A percentile compares a stretch with the other conserved stretches of the same genome.
phyloP scores from a whole-genome alignment of 1,140 invertebrate species.

The Orchestia grillus region DNA sequence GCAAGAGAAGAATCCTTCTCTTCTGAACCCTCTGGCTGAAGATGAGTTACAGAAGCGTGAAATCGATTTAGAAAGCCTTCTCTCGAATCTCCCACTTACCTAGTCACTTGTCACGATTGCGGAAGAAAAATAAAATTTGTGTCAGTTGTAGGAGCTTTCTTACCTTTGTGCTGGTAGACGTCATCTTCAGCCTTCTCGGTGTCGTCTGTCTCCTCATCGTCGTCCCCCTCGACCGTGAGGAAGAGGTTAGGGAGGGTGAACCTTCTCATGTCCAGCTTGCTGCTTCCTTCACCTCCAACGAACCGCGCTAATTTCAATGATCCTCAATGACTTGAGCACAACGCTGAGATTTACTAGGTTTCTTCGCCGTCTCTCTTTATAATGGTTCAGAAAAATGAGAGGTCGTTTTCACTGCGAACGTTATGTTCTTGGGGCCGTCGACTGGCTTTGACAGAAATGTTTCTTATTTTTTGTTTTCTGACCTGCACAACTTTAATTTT shows the following conservation, averaged over 20 bases:
- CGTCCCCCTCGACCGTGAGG: conserved; percentile 31
- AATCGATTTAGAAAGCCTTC: too few relatives aligned
- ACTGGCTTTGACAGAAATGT: neutral
- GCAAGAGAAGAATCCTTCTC: too few relatives aligned
- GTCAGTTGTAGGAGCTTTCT: neutral
- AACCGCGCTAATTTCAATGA: neutral
- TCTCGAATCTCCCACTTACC: too few relatives aligned
- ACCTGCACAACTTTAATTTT: too few relatives aligned
- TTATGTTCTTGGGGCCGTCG: neutral
- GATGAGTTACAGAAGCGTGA: too few relatives aligned
- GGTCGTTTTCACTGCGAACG: too few relatives aligned
- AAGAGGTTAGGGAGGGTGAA: conserved; percentile 40
- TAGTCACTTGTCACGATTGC: too few relatives aligned
- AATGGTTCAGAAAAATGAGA: neutral
- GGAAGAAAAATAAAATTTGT: too few relatives aligned
- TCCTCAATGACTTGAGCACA: neutral
- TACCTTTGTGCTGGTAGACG: conserved; percentile 34
- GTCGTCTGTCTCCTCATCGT: neutral
- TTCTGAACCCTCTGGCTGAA: too few relatives aligned
- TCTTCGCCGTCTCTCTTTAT: neutral
- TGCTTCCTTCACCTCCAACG: neutral
- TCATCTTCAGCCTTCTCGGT: neutral
- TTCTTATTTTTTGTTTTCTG: neutral
- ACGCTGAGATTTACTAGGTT: neutral
- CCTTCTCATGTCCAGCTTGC: conserved; percentile 25